Conservation (phyloP, 2,797 vertebrate species). For the Acipenser transmontanus region DNA sequence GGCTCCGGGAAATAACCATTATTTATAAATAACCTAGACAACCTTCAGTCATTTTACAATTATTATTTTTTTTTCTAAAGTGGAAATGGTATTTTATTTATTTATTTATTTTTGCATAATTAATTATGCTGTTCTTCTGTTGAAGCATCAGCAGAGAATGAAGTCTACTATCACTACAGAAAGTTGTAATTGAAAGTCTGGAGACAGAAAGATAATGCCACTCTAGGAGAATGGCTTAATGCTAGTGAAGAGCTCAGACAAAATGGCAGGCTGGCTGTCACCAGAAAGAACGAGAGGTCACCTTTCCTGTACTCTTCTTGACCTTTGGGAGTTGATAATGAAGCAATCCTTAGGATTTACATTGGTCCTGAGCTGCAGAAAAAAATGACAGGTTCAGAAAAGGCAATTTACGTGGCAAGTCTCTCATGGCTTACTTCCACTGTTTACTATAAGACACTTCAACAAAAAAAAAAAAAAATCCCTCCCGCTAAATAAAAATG, state of each 20-base stretch:
- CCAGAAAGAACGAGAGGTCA: conserved; percentile 29
- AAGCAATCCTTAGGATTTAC: conserved; percentile 38
- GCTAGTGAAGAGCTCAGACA: conserved; percentile 19
- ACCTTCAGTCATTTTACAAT: no score
- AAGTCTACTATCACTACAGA: not conserved
- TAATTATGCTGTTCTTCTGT: no score
- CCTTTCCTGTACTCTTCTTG: conserved; percentile 31
- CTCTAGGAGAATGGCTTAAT: conserved; percentile 14
- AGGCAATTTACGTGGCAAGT: conserved; percentile 36
- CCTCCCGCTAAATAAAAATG: not conserved
- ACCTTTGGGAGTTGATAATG: conserved; percentile 38
- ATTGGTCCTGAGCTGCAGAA: conserved; percentile 36
- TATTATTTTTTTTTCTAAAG: no score
- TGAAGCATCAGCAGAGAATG: no score
- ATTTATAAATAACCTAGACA: no score
- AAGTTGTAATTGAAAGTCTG: conserved; percentile 28
- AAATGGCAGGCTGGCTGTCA: conserved; percentile 41
- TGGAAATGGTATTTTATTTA: no score
- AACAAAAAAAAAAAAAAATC: not conserved
- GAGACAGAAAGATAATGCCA: conserved; percentile 18
- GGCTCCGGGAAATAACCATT: no score
- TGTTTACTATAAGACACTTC: conserved; percentile 29
- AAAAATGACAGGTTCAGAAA: conserved; percentile 38
- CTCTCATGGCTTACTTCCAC: conserved; percentile 32
- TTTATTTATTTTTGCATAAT: no score